phyloP scores from a whole-genome alignment of 2,113 vertebrate species.

The Coregonus clupeaformis region DNA sequence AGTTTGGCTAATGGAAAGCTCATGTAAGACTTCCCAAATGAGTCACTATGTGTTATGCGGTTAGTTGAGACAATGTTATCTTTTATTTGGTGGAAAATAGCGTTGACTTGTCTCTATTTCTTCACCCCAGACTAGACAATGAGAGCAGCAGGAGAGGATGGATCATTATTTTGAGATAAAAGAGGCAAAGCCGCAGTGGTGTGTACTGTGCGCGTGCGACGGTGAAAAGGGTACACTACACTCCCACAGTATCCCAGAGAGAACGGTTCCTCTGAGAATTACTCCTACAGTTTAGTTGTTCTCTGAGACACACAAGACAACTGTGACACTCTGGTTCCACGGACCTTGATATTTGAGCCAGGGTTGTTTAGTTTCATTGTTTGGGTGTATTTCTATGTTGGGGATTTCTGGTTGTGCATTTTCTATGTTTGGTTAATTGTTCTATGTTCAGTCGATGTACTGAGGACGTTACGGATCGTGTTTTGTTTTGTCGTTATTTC shows the following conservation, averaged over 20 bases:
- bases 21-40: slow-evolving; percentile 7
- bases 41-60: background rate
- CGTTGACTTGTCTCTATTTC: slow-evolving; percentile 2
- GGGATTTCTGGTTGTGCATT: too few species aligned
- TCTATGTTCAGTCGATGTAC: too few species aligned
- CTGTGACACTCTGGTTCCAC: too few species aligned
- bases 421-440: too few species aligned
- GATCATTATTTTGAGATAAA: slow-evolving; percentile 26
- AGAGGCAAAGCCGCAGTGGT: slow-evolving; percentile 9
- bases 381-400: too few species aligned
- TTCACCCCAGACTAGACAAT: slow-evolving; percentile 7
- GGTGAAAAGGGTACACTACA: background rate
- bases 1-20: slow-evolving; percentile 12
- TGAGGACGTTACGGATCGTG: too few species aligned
- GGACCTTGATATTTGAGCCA: too few species aligned
- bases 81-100: slow-evolving; percentile 7
- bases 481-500: too few species aligned
- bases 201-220: background rate
- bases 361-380: too few species aligned
- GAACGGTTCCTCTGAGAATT: background rate
- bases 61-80: slow-evolving; percentile 16
- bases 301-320: background rate
- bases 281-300: background rate
- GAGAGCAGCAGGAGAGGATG: background rate
- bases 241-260: background rate